Base-by-base conservation (phyloP, 1,140 invertebrate genomes). In the Panagrolaimus sp. region DNA sequence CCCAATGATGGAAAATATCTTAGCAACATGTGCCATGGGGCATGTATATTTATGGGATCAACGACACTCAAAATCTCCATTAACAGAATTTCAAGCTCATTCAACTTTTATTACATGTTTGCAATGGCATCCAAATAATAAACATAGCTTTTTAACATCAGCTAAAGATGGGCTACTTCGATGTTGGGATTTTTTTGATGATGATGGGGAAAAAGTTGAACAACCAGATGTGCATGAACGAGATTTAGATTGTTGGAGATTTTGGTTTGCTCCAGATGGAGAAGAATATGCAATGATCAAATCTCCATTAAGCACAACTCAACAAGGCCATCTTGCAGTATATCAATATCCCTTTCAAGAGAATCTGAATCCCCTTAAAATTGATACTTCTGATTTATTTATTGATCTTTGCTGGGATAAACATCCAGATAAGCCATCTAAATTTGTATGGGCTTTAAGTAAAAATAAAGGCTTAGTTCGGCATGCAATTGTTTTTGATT, bases 401-500 rank as follows among this genome's bases (percentile, higher is more conserved):
- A 28, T 64, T 38, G 43, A 38, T 64, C 38, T 52, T 44, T 69
- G 67, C 68, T 66, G 68, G 68, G 28, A 69, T 15, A 69, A 69
- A 21, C 65, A 58, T 17, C 52, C 52, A 4, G 52, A 58, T 10
- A 58, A 69, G 15, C 43, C 71, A 5, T 69, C 71, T 1, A 73
- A 73, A 44, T 73, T 62, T 44, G 72, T 73, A n/a, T 73, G 58
- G 62, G 73, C 72, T 0, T n/a, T 73, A n/a, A 45, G n/a, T 14
- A 67, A 73, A 26, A 67, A 66, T 7, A 63, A 71, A n/a, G 43
- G 48, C 26, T 44, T 73, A 15, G 69, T 65, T 45, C 43, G 72
- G 21, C 72, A 73, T 67, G 63, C 72, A 52, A 67, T 73, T 45
- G 72, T 71, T 21, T 73, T 74, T 38, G 72, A 73, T 69, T 65